Evolutionary conservation across 2,113 vertebrate genomes (phyloP).

Genomic region (Nyctereutes procyonoides): DNA sequence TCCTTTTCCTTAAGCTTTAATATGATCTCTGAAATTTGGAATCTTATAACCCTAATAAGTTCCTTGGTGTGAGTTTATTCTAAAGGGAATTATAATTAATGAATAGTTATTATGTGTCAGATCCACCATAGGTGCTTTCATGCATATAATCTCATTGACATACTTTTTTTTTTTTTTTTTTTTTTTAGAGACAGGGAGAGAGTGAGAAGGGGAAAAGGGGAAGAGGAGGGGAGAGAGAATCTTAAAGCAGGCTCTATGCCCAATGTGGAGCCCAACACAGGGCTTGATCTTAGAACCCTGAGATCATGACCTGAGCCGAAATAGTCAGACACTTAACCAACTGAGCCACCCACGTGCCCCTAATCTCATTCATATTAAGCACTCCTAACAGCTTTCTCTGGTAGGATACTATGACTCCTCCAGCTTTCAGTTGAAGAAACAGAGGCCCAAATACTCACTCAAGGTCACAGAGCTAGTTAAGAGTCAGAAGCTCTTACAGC

Average conservation of each 20-base stretch:
- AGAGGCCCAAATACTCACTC: neutral
- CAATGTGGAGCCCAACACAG: too few species aligned
- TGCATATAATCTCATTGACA: neutral
- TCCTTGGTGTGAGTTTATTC: neutral
- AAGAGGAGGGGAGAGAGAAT: too few species aligned
- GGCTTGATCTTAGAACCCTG: too few species aligned
- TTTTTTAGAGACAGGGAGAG: too few species aligned
- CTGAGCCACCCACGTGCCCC: too few species aligned
- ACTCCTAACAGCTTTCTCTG: neutral
- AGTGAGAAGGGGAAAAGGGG: too few species aligned
- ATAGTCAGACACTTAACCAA: too few species aligned
- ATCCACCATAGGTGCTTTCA: neutral
- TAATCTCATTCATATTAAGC: neutral
- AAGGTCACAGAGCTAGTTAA: neutral
- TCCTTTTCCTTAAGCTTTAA: conserved; percentile 21
- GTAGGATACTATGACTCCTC: neutral
- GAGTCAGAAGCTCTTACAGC: neutral
- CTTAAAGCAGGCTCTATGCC: too few species aligned
- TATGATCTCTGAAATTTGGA: conserved; percentile 39
- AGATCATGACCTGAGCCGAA: too few species aligned
- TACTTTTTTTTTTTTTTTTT: too few species aligned
- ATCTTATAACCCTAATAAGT: neutral
- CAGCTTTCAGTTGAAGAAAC: neutral
- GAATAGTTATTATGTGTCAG: neutral
- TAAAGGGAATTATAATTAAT: conserved; percentile 20